These are phyloP conservation scores for Actenoides hombroni DNA, from an alignment of 2,113 vertebrate species.

Conservation along the genomic window DNA sequence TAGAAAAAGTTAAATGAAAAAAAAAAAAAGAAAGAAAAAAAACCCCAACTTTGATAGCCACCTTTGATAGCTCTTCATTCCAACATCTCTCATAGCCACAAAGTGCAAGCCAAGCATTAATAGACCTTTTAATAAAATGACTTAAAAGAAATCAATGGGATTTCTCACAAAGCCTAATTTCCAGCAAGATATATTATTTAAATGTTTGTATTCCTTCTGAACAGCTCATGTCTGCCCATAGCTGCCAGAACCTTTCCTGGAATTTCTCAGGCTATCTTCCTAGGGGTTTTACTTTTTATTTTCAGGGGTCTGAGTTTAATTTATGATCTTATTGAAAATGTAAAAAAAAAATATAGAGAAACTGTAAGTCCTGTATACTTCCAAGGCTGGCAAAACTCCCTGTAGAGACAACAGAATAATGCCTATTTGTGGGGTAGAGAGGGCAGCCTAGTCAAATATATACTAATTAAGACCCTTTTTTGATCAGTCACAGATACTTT, in stretches of 20 bases:
- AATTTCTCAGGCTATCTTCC: slow-evolving; percentile 2
- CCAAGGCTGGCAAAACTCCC: neutral
- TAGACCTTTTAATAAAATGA: slow-evolving; percentile 59
- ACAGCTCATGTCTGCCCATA: neutral
- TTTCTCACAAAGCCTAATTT: slow-evolving; percentile 54
- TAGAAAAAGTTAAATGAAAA: slow-evolving; percentile 68
- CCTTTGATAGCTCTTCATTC: slow-evolving; percentile 66
- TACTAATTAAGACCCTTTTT: neutral
- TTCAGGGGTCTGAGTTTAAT: neutral
- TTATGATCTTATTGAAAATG: neutral
- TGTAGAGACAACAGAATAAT: neutral
- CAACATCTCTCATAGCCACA: slow-evolving; percentile 52
- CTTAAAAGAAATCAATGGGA: slow-evolving; percentile 50
- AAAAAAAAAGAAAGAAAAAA: neutral
- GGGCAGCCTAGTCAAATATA: neutral
- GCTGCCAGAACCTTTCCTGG: neutral
- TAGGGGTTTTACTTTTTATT: neutral
- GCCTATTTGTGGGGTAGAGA: neutral
- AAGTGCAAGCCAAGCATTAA: slow-evolving; percentile 62
- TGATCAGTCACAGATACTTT: neutral
- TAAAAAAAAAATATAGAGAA: neutral
- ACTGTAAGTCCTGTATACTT: neutral
- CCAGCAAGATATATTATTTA: slow-evolving; percentile 19
- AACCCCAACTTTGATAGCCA: slow-evolving; percentile 57
- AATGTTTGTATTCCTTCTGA: slow-evolving; percentile 40